Evolutionary conservation across 2,113 vertebrate species (phyloP).

Genomic region (Calidris pugnax): DNA sequence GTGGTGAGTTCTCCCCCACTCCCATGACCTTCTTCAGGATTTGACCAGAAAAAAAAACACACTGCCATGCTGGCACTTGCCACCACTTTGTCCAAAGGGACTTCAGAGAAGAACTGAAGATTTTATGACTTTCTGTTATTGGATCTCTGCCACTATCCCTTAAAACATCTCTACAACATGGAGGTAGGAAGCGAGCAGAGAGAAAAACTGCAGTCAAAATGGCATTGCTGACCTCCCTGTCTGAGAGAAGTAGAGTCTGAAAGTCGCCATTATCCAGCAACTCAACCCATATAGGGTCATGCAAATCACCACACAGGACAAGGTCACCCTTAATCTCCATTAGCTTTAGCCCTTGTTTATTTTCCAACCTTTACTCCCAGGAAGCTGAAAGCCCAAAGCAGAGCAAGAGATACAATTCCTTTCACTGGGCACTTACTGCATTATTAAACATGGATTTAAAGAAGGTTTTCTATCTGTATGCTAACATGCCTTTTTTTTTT

Average conservation of each 20-base stretch:
- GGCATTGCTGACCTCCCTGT: background rate
- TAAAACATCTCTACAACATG: background rate
- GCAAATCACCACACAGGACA: background rate
- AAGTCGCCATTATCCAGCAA: background rate
- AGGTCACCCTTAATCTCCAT: constrained; percentile 24
- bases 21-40: background rate
- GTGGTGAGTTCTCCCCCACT: background rate
- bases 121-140: background rate
- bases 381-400: constrained; percentile 1
- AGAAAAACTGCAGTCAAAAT: background rate
- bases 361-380: constrained; percentile 25
- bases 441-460: constrained; percentile 56
- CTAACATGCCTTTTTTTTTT: background rate
- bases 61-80: background rate
- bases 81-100: background rate
- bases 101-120: background rate
- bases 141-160: background rate
- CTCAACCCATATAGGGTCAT: background rate
- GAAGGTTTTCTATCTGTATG: constrained; percentile 11
- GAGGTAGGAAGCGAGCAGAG: background rate
- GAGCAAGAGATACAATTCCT: background rate
- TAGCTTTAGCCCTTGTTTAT: constrained; percentile 13
- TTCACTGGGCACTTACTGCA: constrained; percentile 12
- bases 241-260: background rate
- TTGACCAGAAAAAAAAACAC: background rate